A percentile compares a stretch with the other conserved stretches of the same genome.
Conservation (phyloP, 1,140 invertebrate genomes). For the Drosophila trapezifrons region DNA sequence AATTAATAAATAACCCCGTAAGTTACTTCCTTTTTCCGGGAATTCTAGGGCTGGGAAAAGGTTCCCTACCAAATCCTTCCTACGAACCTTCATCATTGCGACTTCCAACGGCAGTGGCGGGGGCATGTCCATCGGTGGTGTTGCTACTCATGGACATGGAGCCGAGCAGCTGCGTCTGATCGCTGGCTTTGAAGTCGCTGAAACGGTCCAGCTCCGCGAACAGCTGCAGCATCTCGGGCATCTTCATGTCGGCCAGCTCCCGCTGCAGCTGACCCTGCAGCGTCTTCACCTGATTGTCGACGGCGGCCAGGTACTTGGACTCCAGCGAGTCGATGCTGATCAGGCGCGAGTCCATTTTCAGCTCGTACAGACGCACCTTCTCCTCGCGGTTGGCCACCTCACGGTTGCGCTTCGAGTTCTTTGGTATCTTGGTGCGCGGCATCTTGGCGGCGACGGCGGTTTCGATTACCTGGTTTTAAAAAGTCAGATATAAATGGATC, state of each 20-base stretch:
- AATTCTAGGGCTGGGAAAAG: not conserved
- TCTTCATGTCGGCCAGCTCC: conserved; percentile 65
- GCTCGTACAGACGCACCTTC: conserved; percentile 72
- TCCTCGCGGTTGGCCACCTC: conserved; percentile 76
- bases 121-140: conserved; percentile 27
- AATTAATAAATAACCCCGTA: not conserved
- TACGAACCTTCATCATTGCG: conserved; percentile 77
- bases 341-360: conserved; percentile 62
- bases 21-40: not conserved
- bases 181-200: conserved; percentile 64
- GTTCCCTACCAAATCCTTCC: not conserved
- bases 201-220: conserved; percentile 43
- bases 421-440: conserved; percentile 81
- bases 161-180: conserved; percentile 56
- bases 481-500: not conserved
- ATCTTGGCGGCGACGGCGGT: conserved; percentile 39
- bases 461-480: not conserved
- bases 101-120: conserved; percentile 16
- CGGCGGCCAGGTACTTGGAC: conserved; percentile 30
- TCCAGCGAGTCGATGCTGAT: conserved; percentile 60
- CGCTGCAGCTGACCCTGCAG: conserved; percentile 43
- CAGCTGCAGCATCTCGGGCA: conserved; percentile 48
- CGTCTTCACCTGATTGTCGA: conserved; percentile 46
- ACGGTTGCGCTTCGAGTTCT: conserved; percentile 78
- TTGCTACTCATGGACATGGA: conserved; percentile 58